A percentile compares a stretch with the other conserved stretches of the same genome.
Evolutionary conservation across 2,797 vertebrate species (phyloP).

Genomic region (Lindbergichthys nudifrons): DNA sequence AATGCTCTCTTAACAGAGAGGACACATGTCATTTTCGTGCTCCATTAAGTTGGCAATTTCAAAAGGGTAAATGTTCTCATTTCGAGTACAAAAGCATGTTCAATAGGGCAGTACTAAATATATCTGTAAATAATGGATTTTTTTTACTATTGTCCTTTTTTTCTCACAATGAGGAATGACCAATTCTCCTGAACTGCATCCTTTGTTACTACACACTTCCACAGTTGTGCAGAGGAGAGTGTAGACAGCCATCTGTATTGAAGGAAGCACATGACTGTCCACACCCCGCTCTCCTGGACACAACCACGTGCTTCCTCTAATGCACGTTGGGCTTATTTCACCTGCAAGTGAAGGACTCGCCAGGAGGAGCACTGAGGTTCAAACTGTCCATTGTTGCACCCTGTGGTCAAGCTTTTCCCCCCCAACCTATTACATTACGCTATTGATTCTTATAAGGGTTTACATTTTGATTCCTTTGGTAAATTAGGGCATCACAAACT

Average conservation of each 20-base stretch:
- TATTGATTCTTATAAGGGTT: not conserved
- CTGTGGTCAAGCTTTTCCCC: not conserved
- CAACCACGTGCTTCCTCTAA: slow-evolving; percentile 32
- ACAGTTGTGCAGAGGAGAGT: slow-evolving; percentile 12
- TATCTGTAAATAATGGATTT: slow-evolving; percentile 16
- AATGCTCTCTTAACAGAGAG: not conserved
- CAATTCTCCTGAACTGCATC: slow-evolving; percentile 1
- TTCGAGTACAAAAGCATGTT: slow-evolving; percentile 21
- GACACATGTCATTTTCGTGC: slow-evolving; percentile 3
- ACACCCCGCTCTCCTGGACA: slow-evolving; percentile 2
- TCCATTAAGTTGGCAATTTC: slow-evolving; percentile 1
- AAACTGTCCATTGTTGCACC: slow-evolving; percentile 4
- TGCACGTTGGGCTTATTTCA: slow-evolving; percentile 28
- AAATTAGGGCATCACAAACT: not conserved
- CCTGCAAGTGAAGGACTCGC: slow-evolving; percentile 13
- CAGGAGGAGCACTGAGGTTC: slow-evolving; percentile 7
- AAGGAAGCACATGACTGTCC: slow-evolving; percentile 38
- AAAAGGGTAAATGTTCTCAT: not conserved
- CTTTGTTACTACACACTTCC: slow-evolving; percentile 5
- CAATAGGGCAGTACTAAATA: not conserved
- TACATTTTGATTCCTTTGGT: too few species aligned
- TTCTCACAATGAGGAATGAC: not conserved
- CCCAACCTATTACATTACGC: not conserved
- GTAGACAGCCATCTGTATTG: slow-evolving; percentile 37
- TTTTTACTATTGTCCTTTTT: slow-evolving; percentile 24